phyloP scores from a whole-genome alignment of 2,888 invertebrate species.

The Cryptops parisi region DNA sequence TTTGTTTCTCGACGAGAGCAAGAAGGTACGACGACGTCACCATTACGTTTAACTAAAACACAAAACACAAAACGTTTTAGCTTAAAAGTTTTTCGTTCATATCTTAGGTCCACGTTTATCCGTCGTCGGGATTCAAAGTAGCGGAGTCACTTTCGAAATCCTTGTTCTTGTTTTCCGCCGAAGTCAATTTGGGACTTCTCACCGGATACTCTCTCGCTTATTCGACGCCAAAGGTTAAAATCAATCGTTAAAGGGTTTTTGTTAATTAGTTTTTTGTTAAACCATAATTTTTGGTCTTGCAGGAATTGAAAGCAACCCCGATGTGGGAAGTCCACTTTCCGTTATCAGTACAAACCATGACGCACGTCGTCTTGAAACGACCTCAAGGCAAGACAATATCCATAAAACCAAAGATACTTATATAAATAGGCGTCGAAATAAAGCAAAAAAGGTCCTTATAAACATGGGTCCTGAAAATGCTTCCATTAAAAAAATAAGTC shows the following conservation, averaged over 20 bases:
- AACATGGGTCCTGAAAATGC: too few relatives aligned
- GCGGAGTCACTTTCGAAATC: constrained; percentile 33
- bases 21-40: constrained; percentile 31
- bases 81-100: not conserved
- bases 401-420: too few relatives aligned
- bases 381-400: constrained; percentile 24
- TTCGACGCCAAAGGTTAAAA: constrained; percentile 31
- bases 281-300: constrained; percentile 20
- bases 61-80: too few relatives aligned
- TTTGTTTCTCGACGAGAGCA: constrained; percentile 51
- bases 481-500: too few relatives aligned
- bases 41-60: not conserved
- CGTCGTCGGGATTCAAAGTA: constrained; percentile 26
- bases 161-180: constrained; percentile 49
- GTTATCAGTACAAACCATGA: constrained; percentile 39
- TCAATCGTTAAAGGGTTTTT: not conserved
- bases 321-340: constrained; percentile 62
- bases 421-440: too few relatives aligned
- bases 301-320: constrained; percentile 45
- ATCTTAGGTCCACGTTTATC: constrained; percentile 31
- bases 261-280: not conserved
- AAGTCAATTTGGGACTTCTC: constrained; percentile 42
- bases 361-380: constrained; percentile 29
- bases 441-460: too few relatives aligned
- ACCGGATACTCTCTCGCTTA: constrained; percentile 45